Percentiles rank a stretch among this genome's conserved stretches.
Evolutionary conservation across 2,113 vertebrate genomes (phyloP).

Genomic region (Halcyon senegalensis): DNA sequence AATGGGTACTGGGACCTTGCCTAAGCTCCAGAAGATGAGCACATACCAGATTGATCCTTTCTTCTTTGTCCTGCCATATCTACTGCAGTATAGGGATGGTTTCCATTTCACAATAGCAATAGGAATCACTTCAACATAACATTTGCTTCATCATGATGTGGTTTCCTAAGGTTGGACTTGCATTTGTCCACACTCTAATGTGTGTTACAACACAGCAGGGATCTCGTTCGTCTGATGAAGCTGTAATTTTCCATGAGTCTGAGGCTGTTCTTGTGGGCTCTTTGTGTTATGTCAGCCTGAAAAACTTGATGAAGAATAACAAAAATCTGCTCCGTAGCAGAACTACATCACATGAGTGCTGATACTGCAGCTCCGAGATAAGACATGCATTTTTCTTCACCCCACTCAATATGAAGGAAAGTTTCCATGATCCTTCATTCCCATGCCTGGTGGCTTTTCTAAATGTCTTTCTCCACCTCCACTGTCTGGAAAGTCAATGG

Average conservation of each 20-base stretch:
- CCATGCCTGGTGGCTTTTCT: neutral
- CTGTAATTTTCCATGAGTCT: neutral
- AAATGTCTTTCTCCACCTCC: neutral
- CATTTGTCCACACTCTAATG: neutral
- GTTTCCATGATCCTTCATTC: neutral
- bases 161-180: neutral
- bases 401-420: no score
- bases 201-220: neutral
- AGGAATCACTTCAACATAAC: neutral
- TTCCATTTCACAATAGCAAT: neutral
- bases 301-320: neutral
- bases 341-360: neutral
- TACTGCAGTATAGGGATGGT: neutral
- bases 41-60: neutral
- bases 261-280: neutral
- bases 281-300: neutral
- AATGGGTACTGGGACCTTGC: neutral
- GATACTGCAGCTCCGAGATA: neutral
- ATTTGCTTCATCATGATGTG: neutral
- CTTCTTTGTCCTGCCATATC: neutral
- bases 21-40: neutral
- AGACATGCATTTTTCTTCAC: neutral
- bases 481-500: neutral
- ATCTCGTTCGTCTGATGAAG: neutral
- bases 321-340: neutral